phyloP scores from a whole-genome alignment of 2,113 vertebrate species.

The Eulemur rufifrons region DNA sequence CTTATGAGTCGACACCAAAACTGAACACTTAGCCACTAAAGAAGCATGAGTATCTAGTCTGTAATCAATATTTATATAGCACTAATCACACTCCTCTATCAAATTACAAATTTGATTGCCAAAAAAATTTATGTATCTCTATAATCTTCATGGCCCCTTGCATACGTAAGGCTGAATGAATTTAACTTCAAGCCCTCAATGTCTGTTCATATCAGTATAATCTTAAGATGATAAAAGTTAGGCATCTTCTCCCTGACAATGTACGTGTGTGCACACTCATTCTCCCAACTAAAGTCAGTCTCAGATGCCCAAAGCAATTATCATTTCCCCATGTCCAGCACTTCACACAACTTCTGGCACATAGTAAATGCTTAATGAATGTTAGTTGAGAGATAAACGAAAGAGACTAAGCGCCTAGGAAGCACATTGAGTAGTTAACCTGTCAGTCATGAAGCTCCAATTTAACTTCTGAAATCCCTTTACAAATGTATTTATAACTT shows the following conservation, averaged over 20 bases:
- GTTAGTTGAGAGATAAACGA: neutral
- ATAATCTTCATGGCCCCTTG: conserved; percentile 11
- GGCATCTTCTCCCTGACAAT: neutral
- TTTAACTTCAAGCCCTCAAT: conserved; percentile 17
- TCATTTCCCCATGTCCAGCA: neutral
- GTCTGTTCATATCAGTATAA: conserved; percentile 1
- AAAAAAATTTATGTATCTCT: neutral
- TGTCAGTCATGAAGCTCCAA: neutral
- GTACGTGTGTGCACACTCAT: neutral
- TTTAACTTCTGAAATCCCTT: conserved; percentile 35
- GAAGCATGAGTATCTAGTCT: neutral
- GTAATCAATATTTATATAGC: conserved; percentile 15
- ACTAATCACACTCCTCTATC: neutral
- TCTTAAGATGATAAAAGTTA: conserved; percentile 23
- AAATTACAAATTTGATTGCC: conserved; percentile 37
- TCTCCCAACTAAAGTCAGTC: neutral
- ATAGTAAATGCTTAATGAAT: neutral
- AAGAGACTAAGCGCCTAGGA: neutral
- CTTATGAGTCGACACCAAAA: conserved; percentile 33
- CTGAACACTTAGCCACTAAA: neutral
- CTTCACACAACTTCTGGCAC: neutral
- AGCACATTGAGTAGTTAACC: neutral
- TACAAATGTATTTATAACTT: neutral
- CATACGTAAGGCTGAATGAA: conserved; percentile 10
- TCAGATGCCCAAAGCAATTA: neutral